Evolutionary conservation across 64 coral and sea anemone genomes (phyloP), one percentile per base, ranked within the genome.

Genomic region (Astreopora myriophthalma): DNA sequence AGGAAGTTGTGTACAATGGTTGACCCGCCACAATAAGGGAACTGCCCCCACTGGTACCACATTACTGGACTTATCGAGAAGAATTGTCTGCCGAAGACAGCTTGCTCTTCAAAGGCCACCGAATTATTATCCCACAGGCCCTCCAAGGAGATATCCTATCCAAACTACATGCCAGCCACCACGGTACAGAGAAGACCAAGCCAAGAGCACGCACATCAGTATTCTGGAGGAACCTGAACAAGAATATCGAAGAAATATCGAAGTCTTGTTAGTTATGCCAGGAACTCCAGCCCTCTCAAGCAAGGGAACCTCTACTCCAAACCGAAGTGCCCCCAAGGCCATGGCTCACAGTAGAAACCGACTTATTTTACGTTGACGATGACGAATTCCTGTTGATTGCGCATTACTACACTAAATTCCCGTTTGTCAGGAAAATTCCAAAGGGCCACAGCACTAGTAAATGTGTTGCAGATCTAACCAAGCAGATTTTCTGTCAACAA

Each of bases 11-110:
- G 71, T 74, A 42, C 61, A 84, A 37, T 73, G 83, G 74, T 24
- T 88, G 71, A 85, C 85, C 90, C 6, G 57, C 81, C 5, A 68
- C 83, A 33, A 74, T 82, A 20, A 91, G 69, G 36, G 16, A 92
- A 62, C 32, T 64, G 9, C 75, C 75, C 9, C 44, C 55, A 38
- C 35, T 88, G 9, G 5, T 92, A 2, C 71, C 36, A 23, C 75
- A 84, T 12, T 91, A 91, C 52, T 87, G 65, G 94, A 60, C 88
- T 14, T 91, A 86, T 68, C 35, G 73, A 17, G 88, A 95, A 16
- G 88, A 95, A 27, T 32, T 90, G 6, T 34, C 65, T 19, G 76
- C 86, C 12, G 61, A 95, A 93, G 84, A 93, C 40, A 67, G 42
- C 0, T 49, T 63, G 28, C 23, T 64, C 17, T 17, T 64, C 11